phyloP scores from a whole-genome alignment of 2,113 vertebrate species.

The Neodon shergylaensis region DNA sequence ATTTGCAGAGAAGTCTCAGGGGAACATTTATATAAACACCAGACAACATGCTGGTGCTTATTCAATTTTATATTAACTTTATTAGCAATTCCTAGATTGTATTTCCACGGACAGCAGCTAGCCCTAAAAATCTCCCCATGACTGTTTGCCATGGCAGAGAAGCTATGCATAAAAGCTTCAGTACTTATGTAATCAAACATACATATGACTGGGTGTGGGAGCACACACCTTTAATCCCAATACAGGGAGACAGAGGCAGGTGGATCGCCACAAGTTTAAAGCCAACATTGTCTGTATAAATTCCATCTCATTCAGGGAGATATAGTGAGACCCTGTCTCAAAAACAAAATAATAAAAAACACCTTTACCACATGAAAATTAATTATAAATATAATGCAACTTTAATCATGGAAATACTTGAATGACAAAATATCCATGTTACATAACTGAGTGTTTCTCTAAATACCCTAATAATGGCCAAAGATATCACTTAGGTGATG shows the following conservation, averaged over 20 bases:
- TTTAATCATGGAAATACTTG: background rate
- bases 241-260: background rate
- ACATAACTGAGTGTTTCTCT: background rate
- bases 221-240: background rate
- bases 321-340: background rate
- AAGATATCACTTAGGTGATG: background rate
- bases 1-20: background rate
- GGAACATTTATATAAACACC: background rate
- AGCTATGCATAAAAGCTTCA: background rate
- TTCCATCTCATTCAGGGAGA: background rate
- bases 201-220: background rate
- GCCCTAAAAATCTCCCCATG: slow-evolving; percentile 17
- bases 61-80: background rate
- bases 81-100: slow-evolving; percentile 18
- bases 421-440: slow-evolving; percentile 6
- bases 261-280: background rate
- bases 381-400: background rate
- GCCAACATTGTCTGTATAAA: too few relatives aligned
- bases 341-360: background rate
- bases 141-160: background rate
- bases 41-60: background rate
- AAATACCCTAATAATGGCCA: background rate
- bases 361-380: background rate
- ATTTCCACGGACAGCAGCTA: slow-evolving; percentile 5
- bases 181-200: background rate